A percentile compares a stretch with the other conserved stretches of the same genome.
phyloP scores from a whole-genome alignment of 2,113 vertebrate species.

The Xenus cinereus region DNA sequence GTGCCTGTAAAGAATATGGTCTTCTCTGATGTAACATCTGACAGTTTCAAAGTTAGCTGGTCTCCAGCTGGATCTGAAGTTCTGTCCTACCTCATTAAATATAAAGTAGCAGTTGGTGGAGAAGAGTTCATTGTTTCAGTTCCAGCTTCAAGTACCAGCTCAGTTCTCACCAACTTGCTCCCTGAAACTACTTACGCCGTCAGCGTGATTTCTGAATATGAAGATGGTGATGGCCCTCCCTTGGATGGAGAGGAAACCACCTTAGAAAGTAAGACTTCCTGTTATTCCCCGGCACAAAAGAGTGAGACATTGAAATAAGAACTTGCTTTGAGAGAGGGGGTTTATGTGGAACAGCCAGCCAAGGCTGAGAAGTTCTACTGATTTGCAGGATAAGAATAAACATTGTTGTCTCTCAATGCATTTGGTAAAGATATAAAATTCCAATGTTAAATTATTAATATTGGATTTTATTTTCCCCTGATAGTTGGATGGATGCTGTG shows the following conservation, averaged over 20 bases:
- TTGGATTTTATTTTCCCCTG: neutral
- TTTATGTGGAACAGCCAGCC: neutral
- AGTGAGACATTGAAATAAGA: neutral
- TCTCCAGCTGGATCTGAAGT: conserved; percentile 76
- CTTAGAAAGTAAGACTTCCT: conserved; percentile 78
- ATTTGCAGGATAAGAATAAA: neutral
- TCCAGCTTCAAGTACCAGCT: conserved; percentile 78
- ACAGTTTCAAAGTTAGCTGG: conserved; percentile 88
- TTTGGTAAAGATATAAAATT: neutral
- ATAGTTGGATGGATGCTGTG: neutral
- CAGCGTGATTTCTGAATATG: conserved; percentile 86
- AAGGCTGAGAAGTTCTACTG: neutral
- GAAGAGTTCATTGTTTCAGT: conserved; percentile 85
- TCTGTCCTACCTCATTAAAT: conserved; percentile 85
- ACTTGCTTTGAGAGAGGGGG: neutral
- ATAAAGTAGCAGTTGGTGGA: conserved; percentile 75
- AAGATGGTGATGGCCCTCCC: conserved; percentile 86
- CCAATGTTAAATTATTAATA: neutral
- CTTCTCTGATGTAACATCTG: conserved; percentile 86
- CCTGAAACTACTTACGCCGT: conserved; percentile 90
- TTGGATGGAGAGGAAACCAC: conserved; percentile 86
- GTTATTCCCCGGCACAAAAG: neutral
- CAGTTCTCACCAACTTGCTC: conserved; percentile 81
- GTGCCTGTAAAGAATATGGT: conserved; percentile 80
- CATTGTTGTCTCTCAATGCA: neutral